Base-by-base conservation (phyloP, 2,888 invertebrate genomes). In the Agriopis leucophaearia region DNA sequence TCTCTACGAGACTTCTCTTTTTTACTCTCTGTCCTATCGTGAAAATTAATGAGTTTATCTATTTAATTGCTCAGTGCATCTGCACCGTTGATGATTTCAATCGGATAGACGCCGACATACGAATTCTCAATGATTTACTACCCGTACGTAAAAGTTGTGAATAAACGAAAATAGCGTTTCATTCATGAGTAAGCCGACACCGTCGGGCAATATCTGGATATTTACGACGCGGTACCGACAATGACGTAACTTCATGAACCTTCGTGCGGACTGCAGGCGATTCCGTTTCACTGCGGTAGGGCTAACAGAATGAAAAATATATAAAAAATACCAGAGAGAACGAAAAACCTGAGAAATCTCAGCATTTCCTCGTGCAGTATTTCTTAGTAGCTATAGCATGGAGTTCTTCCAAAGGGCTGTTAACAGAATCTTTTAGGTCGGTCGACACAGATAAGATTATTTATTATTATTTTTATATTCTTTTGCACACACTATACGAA, bases 151-250 rank as follows among this genome's bases (percentile, higher is more conserved):
- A 58, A 63, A 63, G 42, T 59, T 15, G 55, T 42, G 27, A 27
- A 64, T 67, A 48, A 44, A 60, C 67, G 36, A 64, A 69, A 72
- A 72, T 72, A 72, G 61, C 59, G 42, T 58, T 66, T 65, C 66
- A 67, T 69, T 71, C 55, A 67, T 64, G 56, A 64, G 64, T 70
- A 70, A 65, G 56, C 72, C 55, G 68, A 68, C 64, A 68, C 64
- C 62, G 38, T 18, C 47, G 59, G 36, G 56, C 27, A n/a, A 58
- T 63, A 66, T 58, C 66, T 60, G 61, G 58, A 70, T 64, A 62
- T 72, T 70, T 69, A 69, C 69, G 56, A 56, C 38, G 65, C 27
- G 40, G 27, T 35, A 7, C 15, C 48, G 52, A 54, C 38, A 38
- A 42, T 73, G 72, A 70, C 66, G 70, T 55, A 64, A 64, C 57